Conservation (phyloP, 1,140 invertebrate species). For the Bursaphelenchus mucronatus region DNA sequence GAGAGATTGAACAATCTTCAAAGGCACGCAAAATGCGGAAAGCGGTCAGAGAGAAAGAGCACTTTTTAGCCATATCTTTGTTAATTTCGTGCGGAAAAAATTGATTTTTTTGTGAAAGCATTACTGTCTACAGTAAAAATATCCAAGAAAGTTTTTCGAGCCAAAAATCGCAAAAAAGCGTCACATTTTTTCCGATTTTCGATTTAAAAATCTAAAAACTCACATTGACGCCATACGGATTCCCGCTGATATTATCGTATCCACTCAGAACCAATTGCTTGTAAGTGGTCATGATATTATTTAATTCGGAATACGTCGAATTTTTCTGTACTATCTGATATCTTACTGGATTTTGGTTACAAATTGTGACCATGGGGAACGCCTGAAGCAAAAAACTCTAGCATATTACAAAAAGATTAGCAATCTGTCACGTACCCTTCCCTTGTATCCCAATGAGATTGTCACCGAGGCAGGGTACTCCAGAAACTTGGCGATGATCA, state of each 20-base stretch:
- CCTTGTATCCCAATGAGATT: conserved; percentile 24
- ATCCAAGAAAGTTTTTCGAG: no score
- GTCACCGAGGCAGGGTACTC: conserved; percentile 12
- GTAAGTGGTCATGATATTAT: conserved; percentile 32
- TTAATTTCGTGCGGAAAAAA: no score
- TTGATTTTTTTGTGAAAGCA: no score
- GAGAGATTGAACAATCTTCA: no score
- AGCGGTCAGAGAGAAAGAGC: no score
- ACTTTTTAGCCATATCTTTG: no score
- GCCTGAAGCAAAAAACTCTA: conserved; percentile 26
- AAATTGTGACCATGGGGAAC: conserved; percentile 36
- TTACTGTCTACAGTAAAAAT: no score
- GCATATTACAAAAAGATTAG: background rate
- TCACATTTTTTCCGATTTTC: no score
- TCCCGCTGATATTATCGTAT: conserved; percentile 33
- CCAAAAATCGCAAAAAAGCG: no score
- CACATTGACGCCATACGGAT: conserved; percentile 40
- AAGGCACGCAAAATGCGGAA: no score
- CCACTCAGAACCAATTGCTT: conserved; percentile 9
- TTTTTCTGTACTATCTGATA: conserved; percentile 23
- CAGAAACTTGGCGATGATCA: conserved; percentile 10
- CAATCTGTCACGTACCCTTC: conserved; percentile 16
- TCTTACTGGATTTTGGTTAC: conserved; percentile 36
- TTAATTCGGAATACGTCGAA: conserved; percentile 23
- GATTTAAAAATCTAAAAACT: no score